Evolutionary conservation across 2,888 invertebrate species (phyloP).

Genomic region (Odontothrips loti): DNA sequence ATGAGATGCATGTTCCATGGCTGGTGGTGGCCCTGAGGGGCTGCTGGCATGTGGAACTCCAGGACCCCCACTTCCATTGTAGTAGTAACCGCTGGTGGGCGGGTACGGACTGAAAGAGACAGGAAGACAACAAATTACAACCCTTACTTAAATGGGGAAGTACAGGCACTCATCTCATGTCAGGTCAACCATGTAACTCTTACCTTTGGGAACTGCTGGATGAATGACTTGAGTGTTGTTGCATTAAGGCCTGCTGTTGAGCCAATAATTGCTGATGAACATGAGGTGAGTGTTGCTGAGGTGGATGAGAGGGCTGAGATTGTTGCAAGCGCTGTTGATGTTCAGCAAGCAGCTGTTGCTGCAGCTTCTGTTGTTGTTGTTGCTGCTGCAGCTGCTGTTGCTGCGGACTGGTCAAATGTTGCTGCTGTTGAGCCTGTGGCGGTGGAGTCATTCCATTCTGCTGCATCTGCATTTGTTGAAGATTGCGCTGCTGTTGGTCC

Average conservation of each 20-base stretch:
- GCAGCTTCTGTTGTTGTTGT: slow-evolving; percentile 36
- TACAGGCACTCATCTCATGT: too few relatives aligned
- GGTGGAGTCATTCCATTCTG: slow-evolving; percentile 31
- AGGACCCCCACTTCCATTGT: slow-evolving; percentile 41
- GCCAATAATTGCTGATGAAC: neutral
- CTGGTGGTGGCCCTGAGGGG: neutral
- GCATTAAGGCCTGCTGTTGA: neutral
- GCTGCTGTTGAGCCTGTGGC: slow-evolving; percentile 42
- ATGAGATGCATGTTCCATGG: neutral
- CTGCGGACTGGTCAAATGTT: slow-evolving; percentile 48
- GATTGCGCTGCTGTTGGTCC: slow-evolving; percentile 61
- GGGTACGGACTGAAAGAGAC: neutral
- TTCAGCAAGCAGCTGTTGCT: slow-evolving; percentile 37
- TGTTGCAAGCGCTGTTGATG: slow-evolving; percentile 41
- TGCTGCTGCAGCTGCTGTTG: slow-evolving; percentile 45
- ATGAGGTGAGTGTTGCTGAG: neutral
- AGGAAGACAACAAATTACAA: too few relatives aligned
- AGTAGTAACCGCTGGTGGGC: slow-evolving; percentile 40
- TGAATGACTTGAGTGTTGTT: neutral
- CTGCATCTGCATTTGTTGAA: slow-evolving; percentile 45
- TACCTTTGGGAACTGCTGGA: neutral
- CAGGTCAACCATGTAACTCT: neutral
- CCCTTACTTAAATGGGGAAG: too few relatives aligned
- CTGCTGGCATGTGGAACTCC: neutral
- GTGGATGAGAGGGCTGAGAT: neutral